Percentiles rank a stretch among this genome's conserved stretches.
Conservation (phyloP, 2,888 invertebrate species). For the Archips crataeganus region DNA sequence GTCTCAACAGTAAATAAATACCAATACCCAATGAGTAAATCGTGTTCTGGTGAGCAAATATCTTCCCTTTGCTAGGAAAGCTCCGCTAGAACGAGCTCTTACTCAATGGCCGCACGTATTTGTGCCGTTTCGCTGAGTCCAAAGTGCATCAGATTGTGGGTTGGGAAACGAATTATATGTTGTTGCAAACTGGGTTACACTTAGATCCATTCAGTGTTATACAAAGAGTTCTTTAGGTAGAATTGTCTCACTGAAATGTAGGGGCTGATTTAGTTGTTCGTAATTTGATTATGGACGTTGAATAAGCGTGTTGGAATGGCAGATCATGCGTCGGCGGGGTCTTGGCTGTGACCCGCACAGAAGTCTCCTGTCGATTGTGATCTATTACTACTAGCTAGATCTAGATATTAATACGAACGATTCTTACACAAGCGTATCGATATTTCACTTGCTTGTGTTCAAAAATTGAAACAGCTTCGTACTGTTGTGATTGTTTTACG, state of each 20-base stretch:
- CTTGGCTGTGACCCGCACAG: constrained; percentile 51
- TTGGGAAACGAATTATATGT: constrained; percentile 63
- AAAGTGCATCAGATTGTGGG: constrained; percentile 71
- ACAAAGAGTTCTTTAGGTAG: constrained; percentile 16
- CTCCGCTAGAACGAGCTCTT: constrained; percentile 52
- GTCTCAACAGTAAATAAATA: constrained; percentile 50
- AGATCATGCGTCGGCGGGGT: constrained; percentile 56
- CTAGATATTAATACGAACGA: constrained; percentile 42
- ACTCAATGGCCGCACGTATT: constrained; percentile 62
- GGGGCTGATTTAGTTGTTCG: constrained; percentile 19
- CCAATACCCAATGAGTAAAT: constrained; percentile 50
- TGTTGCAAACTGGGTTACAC: constrained; percentile 61
- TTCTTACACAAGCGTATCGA: constrained; percentile 33
- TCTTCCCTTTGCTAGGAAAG: constrained; percentile 50
- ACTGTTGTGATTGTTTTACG: constrained; percentile 4
- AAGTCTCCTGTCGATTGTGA: constrained; percentile 55
- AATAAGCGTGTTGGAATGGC: constrained; percentile 34
- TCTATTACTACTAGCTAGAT: constrained; percentile 45
- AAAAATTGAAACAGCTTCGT: constrained; percentile 11
- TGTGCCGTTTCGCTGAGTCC: constrained; percentile 58
- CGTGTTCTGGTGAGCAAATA: constrained; percentile 54
- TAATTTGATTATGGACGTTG: constrained; percentile 10
- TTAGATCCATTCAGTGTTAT: constrained; percentile 48
- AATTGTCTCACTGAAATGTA: constrained; percentile 35
- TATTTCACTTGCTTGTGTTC: constrained; percentile 40